Percentiles rank a stretch among this genome's conserved stretches.
phyloP scores from a whole-genome alignment of 2,113 vertebrate species.

The Malaclemys terrapin region DNA sequence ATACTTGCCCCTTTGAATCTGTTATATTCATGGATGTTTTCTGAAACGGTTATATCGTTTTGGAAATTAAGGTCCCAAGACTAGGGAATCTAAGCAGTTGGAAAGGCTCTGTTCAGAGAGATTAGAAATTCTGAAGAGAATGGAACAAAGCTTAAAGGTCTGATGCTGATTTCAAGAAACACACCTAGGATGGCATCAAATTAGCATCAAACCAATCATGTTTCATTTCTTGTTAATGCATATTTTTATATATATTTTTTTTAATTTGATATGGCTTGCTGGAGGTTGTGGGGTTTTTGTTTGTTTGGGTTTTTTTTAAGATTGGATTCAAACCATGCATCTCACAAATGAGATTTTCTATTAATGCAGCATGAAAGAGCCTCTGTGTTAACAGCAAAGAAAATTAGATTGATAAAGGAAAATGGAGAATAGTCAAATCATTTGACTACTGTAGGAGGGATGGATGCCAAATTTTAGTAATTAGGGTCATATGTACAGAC shows the following conservation, averaged over 20 bases:
- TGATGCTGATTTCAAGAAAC: slow-evolving; percentile 29
- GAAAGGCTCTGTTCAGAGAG: neutral
- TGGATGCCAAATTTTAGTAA: slow-evolving; percentile 48
- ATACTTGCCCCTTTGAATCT: slow-evolving; percentile 76
- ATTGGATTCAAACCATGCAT: neutral
- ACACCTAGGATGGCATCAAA: neutral
- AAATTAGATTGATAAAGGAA: slow-evolving; percentile 22
- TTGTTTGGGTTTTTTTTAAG: neutral
- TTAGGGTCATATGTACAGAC: slow-evolving; percentile 30
- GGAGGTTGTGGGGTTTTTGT: neutral
- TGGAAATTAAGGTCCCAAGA: slow-evolving; percentile 64
- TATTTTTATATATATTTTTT: neutral
- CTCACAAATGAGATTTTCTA: neutral
- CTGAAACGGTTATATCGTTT: slow-evolving; percentile 59
- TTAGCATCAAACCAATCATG: neutral
- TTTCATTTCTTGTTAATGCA: neutral
- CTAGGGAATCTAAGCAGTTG: slow-evolving; percentile 18
- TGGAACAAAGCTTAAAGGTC: neutral
- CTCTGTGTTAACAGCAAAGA: neutral
- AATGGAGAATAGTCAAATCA: slow-evolving; percentile 4
- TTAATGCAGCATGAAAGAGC: neutral
- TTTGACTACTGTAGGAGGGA: slow-evolving; percentile 37
- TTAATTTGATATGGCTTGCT: neutral
- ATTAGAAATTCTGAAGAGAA: neutral
- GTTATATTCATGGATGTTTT: slow-evolving; percentile 59